Percentiles rank a stretch among this genome's conserved stretches.
Evolutionary conservation across 2,797 vertebrate species (phyloP).

Genomic region (Oreochromis mossambicus): DNA sequence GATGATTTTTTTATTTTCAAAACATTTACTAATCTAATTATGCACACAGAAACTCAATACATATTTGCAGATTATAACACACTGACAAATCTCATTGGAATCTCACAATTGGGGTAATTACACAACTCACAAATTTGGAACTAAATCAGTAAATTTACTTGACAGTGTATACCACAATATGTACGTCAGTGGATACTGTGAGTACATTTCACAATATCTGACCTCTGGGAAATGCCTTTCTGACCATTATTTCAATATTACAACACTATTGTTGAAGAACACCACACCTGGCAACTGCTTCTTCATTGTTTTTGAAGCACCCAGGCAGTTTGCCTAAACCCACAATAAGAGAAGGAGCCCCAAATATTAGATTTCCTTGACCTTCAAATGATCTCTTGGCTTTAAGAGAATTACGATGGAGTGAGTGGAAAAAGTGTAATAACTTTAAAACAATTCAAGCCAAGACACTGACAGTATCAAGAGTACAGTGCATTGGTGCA

Average conservation of each 20-base stretch:
- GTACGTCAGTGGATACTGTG: neutral
- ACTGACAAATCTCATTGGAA: neutral
- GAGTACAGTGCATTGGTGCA: neutral
- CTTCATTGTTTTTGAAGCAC: neutral
- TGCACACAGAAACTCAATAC: neutral
- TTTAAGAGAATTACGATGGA: neutral
- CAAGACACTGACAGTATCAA: neutral
- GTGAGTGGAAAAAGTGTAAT: neutral
- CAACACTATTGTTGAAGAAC: neutral
- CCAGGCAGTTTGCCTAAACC: neutral
- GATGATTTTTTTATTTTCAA: neutral
- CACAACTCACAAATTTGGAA: neutral
- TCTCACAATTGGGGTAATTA: neutral
- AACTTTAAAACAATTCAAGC: neutral
- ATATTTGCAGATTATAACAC: neutral
- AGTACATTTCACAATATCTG: neutral
- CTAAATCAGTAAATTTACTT: neutral
- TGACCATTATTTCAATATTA: neutral
- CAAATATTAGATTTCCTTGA: neutral
- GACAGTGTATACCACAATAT: neutral
- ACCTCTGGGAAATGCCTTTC: neutral
- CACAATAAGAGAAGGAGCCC: neutral
- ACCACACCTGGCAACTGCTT: neutral
- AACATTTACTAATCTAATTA: neutral
- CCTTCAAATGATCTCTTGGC: neutral